Evolutionary conservation across 2,888 invertebrate genomes (phyloP).

Genomic region (Actias luna): DNA sequence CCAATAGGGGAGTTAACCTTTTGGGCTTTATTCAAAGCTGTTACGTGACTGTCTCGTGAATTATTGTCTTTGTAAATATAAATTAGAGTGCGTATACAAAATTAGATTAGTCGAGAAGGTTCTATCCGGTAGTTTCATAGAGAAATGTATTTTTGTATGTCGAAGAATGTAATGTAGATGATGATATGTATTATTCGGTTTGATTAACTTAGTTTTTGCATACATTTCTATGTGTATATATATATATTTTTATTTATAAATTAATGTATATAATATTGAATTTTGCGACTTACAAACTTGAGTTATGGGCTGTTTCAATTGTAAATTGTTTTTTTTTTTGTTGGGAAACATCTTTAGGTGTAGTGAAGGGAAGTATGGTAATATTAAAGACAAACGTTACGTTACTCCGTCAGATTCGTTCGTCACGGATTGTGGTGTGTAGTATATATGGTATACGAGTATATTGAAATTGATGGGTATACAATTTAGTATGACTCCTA

Average conservation of each 20-base stretch:
- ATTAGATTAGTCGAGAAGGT: not conserved
- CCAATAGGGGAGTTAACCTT: not conserved
- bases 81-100: not conserved
- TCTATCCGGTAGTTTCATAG: not conserved
- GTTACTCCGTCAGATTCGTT: no score
- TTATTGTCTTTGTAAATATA: not conserved
- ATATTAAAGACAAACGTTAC: no score
- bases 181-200: not conserved
- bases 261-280: no score
- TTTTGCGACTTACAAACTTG: no score
- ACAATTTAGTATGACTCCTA: no score
- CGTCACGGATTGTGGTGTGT: no score
- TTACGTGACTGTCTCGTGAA: not conserved
- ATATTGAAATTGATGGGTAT: no score
- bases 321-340: no score
- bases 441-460: no score
- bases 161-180: not conserved
- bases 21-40: not conserved
- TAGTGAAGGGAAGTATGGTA: no score
- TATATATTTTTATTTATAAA: not conserved
- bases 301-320: no score
- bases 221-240: not conserved
- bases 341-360: no score
- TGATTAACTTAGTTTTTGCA: not conserved
- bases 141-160: conserved; percentile 3